These are phyloP conservation scores for Tachuris rubrigastra DNA, from an alignment of 2,113 vertebrate species.

Conservation along the genomic window DNA sequence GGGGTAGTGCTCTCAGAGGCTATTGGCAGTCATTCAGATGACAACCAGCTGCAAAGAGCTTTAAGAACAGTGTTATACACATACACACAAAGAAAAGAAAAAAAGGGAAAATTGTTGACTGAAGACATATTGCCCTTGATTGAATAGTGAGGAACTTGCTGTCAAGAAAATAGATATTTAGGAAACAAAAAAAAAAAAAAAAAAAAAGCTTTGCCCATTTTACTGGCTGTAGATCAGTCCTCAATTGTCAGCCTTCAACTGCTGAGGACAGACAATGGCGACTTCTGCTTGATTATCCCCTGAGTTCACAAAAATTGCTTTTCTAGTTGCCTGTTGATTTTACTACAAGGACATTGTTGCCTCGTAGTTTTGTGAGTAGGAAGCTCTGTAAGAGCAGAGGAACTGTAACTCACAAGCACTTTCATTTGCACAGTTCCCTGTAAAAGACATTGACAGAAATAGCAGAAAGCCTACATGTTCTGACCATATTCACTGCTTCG, in stretches of 20 bases:
- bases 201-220: neutral
- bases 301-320: neutral
- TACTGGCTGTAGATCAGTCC: neutral
- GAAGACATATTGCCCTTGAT: constrained; percentile 70
- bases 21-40: constrained; percentile 68
- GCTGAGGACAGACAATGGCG: neutral
- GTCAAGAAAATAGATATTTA: constrained; percentile 40
- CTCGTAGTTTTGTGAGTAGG: neutral
- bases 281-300: neutral
- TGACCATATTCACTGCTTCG: neutral
- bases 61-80: constrained; percentile 69
- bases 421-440: neutral
- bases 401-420: neutral
- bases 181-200: neutral
- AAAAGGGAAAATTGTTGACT: constrained; percentile 67
- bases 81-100: constrained; percentile 25
- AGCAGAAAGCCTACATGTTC: neutral
- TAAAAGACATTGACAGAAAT: neutral
- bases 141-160: constrained; percentile 62
- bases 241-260: neutral
- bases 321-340: neutral
- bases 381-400: neutral
- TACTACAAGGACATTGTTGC: neutral
- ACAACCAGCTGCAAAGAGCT: constrained; percentile 76
- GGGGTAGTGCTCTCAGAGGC: constrained; percentile 56